Evolutionary conservation across 2,888 invertebrate genomes (phyloP), one percentile per base, ranked within the genome.

Genomic region (Podotricha telesiphe): DNA sequence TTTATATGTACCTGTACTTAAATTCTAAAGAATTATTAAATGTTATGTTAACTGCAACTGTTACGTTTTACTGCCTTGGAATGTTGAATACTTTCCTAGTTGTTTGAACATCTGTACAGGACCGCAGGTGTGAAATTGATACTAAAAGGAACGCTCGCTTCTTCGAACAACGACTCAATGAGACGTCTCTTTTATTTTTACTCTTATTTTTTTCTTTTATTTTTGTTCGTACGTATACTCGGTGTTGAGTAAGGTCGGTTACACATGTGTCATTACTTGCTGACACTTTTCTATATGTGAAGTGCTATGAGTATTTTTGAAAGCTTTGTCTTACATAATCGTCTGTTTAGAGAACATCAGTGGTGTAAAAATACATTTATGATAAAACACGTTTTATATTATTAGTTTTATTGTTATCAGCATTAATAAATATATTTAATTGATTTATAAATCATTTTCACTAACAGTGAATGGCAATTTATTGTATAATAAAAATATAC

Each of bases 231-330:
- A 19, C 28, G 51, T 34, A 47, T 74, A 74, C 74, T 75, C 73
- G 71, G 71, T 81, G 45, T 66, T 59, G 66, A 67, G 72, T 55
- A 50, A 61, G 68, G 62, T 72, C 50, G 61, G 69, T 69, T 73
- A 73, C 78, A 78, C 85, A 85, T 83, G 82, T 86, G 84, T 74
- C 76, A 74, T 87, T 85, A 84, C 78, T 77, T 74, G 74, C 47
- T 55, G 28, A 55, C 22, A 66, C 63, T 59, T 73, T 58, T 65
- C 53, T 73, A 66, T 70, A 68, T 61, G 61, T 65, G 15, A 62
- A 61, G 65, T 68, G 55, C 48, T 63, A 56, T 62, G 58, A 72
- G 58, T 70, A 63, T 67, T 68, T 37, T 55, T 17, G 17, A 34
- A 55, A 55, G 34, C 34, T 55, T 34, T 17, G 17, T 55, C 1